phyloP scores from a whole-genome alignment of 2,797 vertebrate genomes.

The Ficedula albicollis region DNA sequence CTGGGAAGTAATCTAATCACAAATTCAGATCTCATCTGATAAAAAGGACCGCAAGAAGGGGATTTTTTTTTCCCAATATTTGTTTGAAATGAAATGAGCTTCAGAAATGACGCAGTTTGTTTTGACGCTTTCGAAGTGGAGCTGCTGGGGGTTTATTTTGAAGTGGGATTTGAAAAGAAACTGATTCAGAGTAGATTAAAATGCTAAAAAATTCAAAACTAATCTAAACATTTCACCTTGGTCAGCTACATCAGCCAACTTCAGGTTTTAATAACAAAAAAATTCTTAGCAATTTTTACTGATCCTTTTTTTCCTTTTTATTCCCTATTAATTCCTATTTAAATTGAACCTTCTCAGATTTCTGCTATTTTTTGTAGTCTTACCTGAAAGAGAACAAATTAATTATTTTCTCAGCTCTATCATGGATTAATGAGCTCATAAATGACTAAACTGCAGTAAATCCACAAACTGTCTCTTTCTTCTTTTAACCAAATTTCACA shows the following conservation, averaged over 20 bases:
- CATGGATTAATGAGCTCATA: neutral
- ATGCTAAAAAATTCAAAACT: neutral
- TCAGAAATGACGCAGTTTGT: neutral
- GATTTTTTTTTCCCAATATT: neutral
- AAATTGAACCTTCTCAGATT: neutral
- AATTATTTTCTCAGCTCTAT: neutral
- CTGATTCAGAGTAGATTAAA: neutral
- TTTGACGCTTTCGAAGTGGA: neutral
- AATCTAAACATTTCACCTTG: neutral
- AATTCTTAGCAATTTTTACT: neutral
- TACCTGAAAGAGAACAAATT: neutral
- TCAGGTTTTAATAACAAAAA: neutral
- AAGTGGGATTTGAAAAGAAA: neutral
- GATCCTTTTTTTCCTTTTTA: neutral
- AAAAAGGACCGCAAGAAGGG: slow-evolving; percentile 34
- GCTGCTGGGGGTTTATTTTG: neutral
- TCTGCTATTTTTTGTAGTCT: neutral
- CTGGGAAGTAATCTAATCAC: slow-evolving; percentile 49
- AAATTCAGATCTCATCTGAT: slow-evolving; percentile 62
- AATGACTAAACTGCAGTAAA: neutral
- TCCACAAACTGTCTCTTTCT: neutral
- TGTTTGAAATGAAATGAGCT: neutral
- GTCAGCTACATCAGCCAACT: neutral
- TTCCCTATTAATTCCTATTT: neutral
- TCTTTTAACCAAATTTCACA: neutral